Conservation (phyloP, 1,140 invertebrate species). For the Euglossa dilemma region DNA sequence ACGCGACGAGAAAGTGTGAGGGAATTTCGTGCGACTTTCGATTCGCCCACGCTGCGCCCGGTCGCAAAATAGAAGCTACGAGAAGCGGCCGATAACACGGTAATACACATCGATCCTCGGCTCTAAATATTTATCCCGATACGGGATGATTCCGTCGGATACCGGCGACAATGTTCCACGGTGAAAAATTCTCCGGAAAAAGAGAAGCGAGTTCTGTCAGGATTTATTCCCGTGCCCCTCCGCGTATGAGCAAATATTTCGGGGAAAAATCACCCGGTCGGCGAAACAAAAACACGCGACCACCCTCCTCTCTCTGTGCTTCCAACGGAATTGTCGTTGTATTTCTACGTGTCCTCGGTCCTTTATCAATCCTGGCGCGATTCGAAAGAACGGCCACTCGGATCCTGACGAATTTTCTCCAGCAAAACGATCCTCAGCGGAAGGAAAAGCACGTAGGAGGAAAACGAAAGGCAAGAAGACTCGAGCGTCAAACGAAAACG, state of each 20-base stretch:
- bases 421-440: too few species aligned
- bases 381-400: too few species aligned
- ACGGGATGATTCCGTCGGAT: neutral
- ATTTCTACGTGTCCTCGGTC: too few species aligned
- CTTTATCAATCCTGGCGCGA: too few species aligned
- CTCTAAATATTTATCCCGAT: slow-evolving; percentile 6
- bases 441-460: too few species aligned
- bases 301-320: neutral
- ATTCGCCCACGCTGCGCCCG: neutral
- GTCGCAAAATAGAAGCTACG: neutral
- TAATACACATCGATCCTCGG: neutral
- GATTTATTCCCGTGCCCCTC: neutral
- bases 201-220: neutral
- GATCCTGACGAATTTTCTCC: too few species aligned
- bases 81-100: neutral
- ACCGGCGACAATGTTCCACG: neutral
- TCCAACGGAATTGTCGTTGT: too few species aligned
- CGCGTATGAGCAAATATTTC: neutral
- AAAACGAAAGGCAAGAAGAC: neutral
- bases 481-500: neutral
- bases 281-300: neutral
- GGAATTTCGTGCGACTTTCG: neutral
- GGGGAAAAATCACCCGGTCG: neutral
- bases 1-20: neutral
- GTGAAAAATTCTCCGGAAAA: neutral